phyloP scores from a whole-genome alignment of 2,113 vertebrate species.

The Nesoenas mayeri region DNA sequence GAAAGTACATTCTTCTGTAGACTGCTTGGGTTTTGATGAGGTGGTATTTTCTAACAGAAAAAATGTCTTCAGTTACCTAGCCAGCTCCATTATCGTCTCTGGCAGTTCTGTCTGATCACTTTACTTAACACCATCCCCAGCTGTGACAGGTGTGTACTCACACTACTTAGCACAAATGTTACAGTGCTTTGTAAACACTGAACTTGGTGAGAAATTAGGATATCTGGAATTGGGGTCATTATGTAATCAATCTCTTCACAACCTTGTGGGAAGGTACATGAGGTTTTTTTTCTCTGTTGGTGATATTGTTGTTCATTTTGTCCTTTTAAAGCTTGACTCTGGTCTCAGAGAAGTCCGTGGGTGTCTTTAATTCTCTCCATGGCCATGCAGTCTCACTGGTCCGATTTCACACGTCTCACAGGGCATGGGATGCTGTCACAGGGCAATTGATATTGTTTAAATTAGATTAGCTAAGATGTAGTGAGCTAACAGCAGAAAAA shows the following conservation, averaged over 20 bases:
- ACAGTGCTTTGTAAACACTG: not conserved
- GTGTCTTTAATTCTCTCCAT: not conserved
- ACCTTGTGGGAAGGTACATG: not conserved
- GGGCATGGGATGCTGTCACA: not conserved
- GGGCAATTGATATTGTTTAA: not conserved
- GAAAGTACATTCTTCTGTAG: not conserved
- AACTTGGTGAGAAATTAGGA: not conserved
- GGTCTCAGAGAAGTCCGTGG: not conserved
- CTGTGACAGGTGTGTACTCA: not conserved
- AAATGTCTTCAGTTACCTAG: not conserved
- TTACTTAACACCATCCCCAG: not conserved
- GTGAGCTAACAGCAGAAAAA: not conserved
- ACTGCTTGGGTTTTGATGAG: not conserved
- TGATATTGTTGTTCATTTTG: not conserved
- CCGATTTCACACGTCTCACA: not conserved
- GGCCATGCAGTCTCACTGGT: fast-evolving
- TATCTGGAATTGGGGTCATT: not conserved
- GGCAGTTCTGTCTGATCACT: not conserved
- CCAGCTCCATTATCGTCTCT: not conserved
- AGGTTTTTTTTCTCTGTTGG: not conserved
- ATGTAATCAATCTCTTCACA: not conserved
- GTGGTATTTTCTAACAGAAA: not conserved
- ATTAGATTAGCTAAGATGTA: not conserved
- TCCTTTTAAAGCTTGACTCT: not conserved
- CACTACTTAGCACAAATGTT: not conserved